Conservation (phyloP, 2,888 invertebrate genomes). For the Chrysotoxum bicinctum region DNA sequence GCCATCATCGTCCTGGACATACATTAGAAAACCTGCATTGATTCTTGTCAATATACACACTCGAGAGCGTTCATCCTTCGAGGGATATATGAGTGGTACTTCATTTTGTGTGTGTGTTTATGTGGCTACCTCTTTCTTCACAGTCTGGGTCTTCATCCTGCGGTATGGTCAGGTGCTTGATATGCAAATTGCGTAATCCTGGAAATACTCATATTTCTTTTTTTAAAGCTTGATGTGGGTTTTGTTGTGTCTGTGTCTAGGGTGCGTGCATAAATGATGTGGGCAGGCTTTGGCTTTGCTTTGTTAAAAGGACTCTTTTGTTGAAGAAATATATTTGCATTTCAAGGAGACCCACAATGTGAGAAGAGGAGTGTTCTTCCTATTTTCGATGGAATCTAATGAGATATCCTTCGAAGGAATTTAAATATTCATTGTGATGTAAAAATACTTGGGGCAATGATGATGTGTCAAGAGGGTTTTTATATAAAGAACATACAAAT, state of each 20-base stretch:
- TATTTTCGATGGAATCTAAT: constrained; percentile 40
- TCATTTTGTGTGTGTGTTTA: constrained; percentile 13
- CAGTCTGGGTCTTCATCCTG: not conserved
- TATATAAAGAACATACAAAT: constrained; percentile 16
- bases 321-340: constrained; percentile 30
- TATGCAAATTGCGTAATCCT: constrained; percentile 55
- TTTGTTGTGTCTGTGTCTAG: constrained; percentile 14
- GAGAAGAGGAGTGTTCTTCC: not conserved
- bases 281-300: not conserved
- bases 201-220: constrained; percentile 3
- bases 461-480: constrained; percentile 25
- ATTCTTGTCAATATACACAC: constrained; percentile 52
- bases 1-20: not conserved
- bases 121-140: not conserved
- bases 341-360: constrained; percentile 7
- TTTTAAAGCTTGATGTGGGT: constrained; percentile 4
- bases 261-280: constrained; percentile 34
- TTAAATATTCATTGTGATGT: constrained; percentile 50
- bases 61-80: constrained; percentile 13
- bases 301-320: constrained; percentile 42
- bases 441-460: constrained; percentile 8
- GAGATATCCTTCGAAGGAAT: constrained; percentile 44
- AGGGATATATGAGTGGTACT: constrained; percentile 31
- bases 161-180: constrained; percentile 56
- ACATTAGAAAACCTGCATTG: constrained; percentile 48